Conservation (phyloP, 2,113 vertebrate genomes). For the Oncorhynchus masou region DNA sequence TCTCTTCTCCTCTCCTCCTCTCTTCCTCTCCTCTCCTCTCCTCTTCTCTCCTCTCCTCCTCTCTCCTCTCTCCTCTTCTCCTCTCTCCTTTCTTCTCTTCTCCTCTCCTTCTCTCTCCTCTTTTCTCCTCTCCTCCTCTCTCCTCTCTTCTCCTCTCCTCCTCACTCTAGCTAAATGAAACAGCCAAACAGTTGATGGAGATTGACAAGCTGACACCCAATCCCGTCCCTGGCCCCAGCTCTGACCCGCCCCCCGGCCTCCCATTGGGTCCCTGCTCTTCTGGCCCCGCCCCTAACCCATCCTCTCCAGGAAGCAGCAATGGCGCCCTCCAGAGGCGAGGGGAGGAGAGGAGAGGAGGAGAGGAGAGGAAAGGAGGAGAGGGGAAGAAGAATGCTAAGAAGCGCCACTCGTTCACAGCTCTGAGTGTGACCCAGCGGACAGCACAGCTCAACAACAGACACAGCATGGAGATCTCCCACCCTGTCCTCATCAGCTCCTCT, state of each 20-base stretch:
- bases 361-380: slow-evolving; percentile 54
- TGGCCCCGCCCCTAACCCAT: slow-evolving; percentile 59
- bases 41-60: no score
- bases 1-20: no score
- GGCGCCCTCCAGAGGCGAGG: slow-evolving; percentile 75
- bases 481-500: slow-evolving; percentile 94
- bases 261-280: slow-evolving; percentile 71
- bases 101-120: no score
- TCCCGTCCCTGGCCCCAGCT: slow-evolving; percentile 72
- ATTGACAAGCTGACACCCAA: slow-evolving; percentile 84
- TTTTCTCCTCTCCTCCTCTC: no score
- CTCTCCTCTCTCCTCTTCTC: no score
- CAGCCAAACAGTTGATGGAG: slow-evolving; percentile 95
- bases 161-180: slow-evolving; percentile 86
- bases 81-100: no score
- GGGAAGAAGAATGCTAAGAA: slow-evolving; percentile 98
- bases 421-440: slow-evolving; percentile 92
- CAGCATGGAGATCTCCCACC: slow-evolving; percentile 98
- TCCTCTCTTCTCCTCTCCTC: background rate
- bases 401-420: slow-evolving; percentile 92
- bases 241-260: slow-evolving; percentile 61
- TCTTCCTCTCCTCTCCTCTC: no score
- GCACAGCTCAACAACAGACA: slow-evolving; percentile 92
- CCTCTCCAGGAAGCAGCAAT: slow-evolving; percentile 61
- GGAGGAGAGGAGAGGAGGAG: slow-evolving; percentile 81